A percentile compares a stretch with the other conserved stretches of the same genome.
These are phyloP conservation scores for Thecocarcelia acutangulata DNA, from an alignment of 2,888 invertebrate genomes.

Conservation along the genomic window DNA sequence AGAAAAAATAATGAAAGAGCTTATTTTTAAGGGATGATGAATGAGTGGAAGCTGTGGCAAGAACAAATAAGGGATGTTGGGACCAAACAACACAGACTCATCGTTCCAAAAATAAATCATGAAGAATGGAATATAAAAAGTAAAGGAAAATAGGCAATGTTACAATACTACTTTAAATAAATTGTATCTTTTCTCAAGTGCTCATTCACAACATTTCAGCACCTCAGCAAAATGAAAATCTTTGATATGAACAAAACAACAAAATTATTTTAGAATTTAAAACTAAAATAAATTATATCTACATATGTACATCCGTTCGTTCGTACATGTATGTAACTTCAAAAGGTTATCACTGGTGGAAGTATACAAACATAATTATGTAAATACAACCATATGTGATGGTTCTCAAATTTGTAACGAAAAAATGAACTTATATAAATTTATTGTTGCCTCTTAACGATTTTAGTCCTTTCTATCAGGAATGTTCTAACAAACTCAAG, in stretches of 20 bases:
- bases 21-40: slow-evolving; percentile 38
- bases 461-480: too few relatives aligned
- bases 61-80: slow-evolving; percentile 43
- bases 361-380: too few relatives aligned
- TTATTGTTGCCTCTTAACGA: too few relatives aligned
- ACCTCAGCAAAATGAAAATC: not conserved
- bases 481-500: too few relatives aligned
- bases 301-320: too few relatives aligned
- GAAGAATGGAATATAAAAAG: not conserved
- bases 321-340: too few relatives aligned
- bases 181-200: too few relatives aligned
- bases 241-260: not conserved
- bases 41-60: slow-evolving; percentile 11
- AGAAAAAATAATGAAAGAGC: slow-evolving; percentile 12
- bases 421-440: too few relatives aligned
- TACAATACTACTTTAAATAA: not conserved
- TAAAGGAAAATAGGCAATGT: not conserved
- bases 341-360: too few relatives aligned
- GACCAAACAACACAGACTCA: slow-evolving; percentile 10
- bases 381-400: not conserved
- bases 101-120: slow-evolving; percentile 20
- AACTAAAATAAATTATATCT: too few relatives aligned
- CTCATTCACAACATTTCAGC: too few relatives aligned
- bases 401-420: too few relatives aligned
- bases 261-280: not conserved